These are phyloP conservation scores for Rhombomys opimus DNA, from an alignment of 2,113 vertebrate species.

Conservation along the genomic window DNA sequence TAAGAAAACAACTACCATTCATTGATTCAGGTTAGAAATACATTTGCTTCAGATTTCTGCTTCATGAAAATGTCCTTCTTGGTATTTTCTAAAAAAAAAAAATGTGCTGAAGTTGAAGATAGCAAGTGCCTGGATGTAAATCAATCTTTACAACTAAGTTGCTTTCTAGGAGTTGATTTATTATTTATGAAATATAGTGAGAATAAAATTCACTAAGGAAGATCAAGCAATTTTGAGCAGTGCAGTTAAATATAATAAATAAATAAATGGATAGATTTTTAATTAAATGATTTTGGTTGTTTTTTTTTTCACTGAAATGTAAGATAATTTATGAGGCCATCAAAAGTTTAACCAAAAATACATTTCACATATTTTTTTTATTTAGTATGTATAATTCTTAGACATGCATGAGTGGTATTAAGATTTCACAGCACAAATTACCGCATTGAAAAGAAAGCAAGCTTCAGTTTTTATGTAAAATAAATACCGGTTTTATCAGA, in stretches of 20 bases:
- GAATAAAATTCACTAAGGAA: slow-evolving; percentile 34
- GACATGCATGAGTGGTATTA: background rate
- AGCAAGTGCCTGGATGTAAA: accelerated
- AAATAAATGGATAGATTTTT: background rate
- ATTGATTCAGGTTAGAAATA: slow-evolving; percentile 39
- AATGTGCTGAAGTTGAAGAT: slow-evolving; percentile 31
- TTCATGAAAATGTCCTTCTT: slow-evolving; percentile 12
- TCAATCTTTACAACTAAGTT: background rate
- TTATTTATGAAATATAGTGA: slow-evolving; percentile 5
- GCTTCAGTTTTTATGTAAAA: background rate
- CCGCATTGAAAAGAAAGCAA: background rate
- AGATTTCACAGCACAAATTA: background rate
- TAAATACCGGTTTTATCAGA: background rate
- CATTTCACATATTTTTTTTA: background rate
- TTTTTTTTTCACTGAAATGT: background rate
- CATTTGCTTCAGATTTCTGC: slow-evolving; percentile 62
- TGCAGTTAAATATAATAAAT: background rate
- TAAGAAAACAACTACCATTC: slow-evolving; percentile 33
- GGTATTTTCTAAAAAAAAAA: background rate
- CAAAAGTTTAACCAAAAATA: slow-evolving; percentile 29
- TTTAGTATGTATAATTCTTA: background rate
- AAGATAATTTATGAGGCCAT: background rate
- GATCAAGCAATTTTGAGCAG: background rate
- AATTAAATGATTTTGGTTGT: background rate
- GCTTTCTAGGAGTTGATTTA: background rate